Conservation (phyloP, 1,140 invertebrate species). For the Mizuhopecten yessoensis region DNA sequence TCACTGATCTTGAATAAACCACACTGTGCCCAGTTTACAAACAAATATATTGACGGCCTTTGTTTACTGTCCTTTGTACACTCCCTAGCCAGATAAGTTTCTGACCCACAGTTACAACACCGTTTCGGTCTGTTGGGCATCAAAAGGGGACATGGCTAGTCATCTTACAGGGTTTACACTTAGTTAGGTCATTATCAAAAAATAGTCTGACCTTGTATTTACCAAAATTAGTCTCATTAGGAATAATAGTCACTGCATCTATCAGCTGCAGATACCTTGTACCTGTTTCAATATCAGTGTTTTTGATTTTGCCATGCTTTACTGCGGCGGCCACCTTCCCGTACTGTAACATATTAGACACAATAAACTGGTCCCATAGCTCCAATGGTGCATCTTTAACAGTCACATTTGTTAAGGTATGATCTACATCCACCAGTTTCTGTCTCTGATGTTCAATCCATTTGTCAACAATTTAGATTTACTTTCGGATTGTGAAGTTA, state of each 20-base stretch:
- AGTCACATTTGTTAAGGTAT: constrained; percentile 45
- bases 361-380: background rate
- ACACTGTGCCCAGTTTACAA: no score
- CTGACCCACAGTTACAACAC: constrained; percentile 35
- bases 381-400: constrained; percentile 44
- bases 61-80: background rate
- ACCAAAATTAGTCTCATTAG: background rate
- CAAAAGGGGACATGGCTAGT: constrained; percentile 26
- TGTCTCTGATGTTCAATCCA: constrained; percentile 43
- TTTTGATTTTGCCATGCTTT: constrained; percentile 28
- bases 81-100: background rate
- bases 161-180: constrained; percentile 32
- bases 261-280: constrained; percentile 44
- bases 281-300: constrained; percentile 42
- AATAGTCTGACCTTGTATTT: constrained; percentile 8
- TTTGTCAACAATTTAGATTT: no score
- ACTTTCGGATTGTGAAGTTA: no score
- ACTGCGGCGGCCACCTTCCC: constrained; percentile 3
- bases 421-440: background rate
- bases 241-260: constrained; percentile 6
- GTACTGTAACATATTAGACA: background rate
- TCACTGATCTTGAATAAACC: no score
- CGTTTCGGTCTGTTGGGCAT: background rate
- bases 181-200: constrained; percentile 13
- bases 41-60: no score